Percentiles rank a stretch among this genome's conserved stretches.
Evolutionary conservation across 2,888 invertebrate species (phyloP).

Genomic region (Catocala sponsa): DNA sequence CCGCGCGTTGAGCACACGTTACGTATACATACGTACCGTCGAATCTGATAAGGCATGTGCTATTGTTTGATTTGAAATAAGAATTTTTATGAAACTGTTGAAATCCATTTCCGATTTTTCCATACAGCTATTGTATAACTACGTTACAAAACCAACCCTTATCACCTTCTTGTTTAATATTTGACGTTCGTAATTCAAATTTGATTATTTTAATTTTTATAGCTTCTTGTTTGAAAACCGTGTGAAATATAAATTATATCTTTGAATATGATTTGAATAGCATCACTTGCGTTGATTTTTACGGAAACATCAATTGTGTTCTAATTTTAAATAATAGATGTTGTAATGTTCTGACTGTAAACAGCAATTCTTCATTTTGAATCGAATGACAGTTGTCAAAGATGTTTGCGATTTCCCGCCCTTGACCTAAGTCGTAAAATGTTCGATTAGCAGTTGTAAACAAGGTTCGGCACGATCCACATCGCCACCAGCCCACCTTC

Average conservation of each 20-base stretch:
- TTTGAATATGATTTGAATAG: too few species aligned
- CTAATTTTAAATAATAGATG: too few species aligned
- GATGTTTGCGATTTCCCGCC: constrained; percentile 20
- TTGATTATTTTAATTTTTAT: too few species aligned
- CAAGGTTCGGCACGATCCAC: constrained; percentile 32
- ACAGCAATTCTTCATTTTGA: not conserved
- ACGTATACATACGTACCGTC: constrained; percentile 22
- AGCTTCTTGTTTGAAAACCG: too few species aligned
- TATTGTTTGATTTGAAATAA: constrained; percentile 15
- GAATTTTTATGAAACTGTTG: not conserved
- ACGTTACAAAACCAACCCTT: too few species aligned
- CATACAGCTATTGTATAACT: not conserved
- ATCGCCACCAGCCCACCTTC: constrained; percentile 28
- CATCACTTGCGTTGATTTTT: too few species aligned
- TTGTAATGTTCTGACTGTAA: too few species aligned
- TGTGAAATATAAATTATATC: too few species aligned
- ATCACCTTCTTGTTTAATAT: too few species aligned
- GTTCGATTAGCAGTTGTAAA: constrained; percentile 44
- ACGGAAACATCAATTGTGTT: too few species aligned
- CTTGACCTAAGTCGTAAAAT: constrained; percentile 46
- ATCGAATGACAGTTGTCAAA: constrained; percentile 14
- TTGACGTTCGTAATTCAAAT: too few species aligned
- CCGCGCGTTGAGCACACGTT: constrained; percentile 34
- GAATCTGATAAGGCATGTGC: constrained; percentile 38
- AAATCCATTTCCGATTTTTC: not conserved